phyloP scores from a whole-genome alignment of 2,113 vertebrate genomes.

The Barbus barbus region DNA sequence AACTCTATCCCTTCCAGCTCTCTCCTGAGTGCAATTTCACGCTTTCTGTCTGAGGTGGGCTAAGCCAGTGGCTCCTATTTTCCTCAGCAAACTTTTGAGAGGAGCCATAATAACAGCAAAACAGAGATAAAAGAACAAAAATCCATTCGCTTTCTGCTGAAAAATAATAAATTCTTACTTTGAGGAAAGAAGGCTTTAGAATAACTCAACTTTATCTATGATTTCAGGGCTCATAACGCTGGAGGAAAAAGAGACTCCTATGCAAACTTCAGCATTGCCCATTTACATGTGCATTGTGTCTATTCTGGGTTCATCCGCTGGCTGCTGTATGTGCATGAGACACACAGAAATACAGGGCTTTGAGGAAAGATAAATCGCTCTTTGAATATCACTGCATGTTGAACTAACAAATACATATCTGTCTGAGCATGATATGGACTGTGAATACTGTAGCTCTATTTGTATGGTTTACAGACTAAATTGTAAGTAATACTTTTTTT shows the following conservation, averaged over 20 bases:
- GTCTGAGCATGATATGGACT: conserved; percentile 1
- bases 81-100: conserved; percentile 2
- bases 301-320: conserved; percentile 27
- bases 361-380: conserved; percentile 16
- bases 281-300: conserved; percentile 35
- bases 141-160: conserved; percentile 19
- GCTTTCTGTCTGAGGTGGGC: neutral
- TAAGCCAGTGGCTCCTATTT: conserved; percentile 31
- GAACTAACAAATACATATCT: neutral
- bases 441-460: neutral
- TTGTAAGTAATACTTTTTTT: neutral
- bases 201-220: conserved; percentile 25
- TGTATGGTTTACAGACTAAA: neutral
- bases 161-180: conserved; percentile 40
- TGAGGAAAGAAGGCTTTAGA: conserved; percentile 29
- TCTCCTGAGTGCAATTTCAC: conserved; percentile 14
- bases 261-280: conserved; percentile 5
- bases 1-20: neutral
- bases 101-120: conserved; percentile 28
- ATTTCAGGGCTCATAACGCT: conserved; percentile 32
- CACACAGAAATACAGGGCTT: neutral
- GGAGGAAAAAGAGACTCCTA: neutral
- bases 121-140: conserved; percentile 29
- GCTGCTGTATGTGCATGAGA: neutral
- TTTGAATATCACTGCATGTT: neutral